These are phyloP conservation scores for Stenchaetothrips biformis DNA, from an alignment of 2,888 invertebrate genomes.

Conservation along the genomic window DNA sequence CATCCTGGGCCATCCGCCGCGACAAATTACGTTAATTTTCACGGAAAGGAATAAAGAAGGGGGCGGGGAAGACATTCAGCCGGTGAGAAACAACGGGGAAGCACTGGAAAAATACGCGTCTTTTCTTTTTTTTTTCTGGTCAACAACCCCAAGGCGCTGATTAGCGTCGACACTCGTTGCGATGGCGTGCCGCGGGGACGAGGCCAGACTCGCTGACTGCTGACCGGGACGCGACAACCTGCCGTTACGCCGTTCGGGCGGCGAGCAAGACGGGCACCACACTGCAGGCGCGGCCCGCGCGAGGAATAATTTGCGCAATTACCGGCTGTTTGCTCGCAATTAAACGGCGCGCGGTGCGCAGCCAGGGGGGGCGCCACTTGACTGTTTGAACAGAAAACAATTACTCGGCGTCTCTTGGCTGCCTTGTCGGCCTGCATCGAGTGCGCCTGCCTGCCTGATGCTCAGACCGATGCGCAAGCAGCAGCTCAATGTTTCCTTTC, in stretches of 20 bases:
- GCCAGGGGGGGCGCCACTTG: neutral
- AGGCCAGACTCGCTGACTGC: no score
- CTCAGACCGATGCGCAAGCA: neutral
- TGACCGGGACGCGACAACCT: no score
- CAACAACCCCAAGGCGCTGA: neutral
- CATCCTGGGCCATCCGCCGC: neutral
- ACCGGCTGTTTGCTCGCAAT: slow-evolving; percentile 18
- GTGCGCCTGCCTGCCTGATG: neutral
- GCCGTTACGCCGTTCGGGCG: no score
- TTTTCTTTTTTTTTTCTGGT: neutral
- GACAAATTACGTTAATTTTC: slow-evolving; percentile 19
- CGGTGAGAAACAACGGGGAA: neutral
- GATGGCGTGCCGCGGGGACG: no score
- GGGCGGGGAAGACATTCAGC: no score
- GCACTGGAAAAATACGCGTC: neutral
- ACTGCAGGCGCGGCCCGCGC: neutral
- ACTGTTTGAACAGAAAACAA: slow-evolving; percentile 23
- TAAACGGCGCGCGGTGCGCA: neutral
- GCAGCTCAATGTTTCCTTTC: neutral
- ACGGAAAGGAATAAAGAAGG: neutral
- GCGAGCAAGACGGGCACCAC: no score
- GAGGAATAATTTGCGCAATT: slow-evolving; percentile 24
- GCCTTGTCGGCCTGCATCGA: neutral
- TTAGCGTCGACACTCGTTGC: neutral
- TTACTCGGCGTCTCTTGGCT: neutral